Evolutionary conservation across 1,140 invertebrate species (phyloP), one percentile per base, ranked within the genome.

Genomic region (Thrips palmi): DNA sequence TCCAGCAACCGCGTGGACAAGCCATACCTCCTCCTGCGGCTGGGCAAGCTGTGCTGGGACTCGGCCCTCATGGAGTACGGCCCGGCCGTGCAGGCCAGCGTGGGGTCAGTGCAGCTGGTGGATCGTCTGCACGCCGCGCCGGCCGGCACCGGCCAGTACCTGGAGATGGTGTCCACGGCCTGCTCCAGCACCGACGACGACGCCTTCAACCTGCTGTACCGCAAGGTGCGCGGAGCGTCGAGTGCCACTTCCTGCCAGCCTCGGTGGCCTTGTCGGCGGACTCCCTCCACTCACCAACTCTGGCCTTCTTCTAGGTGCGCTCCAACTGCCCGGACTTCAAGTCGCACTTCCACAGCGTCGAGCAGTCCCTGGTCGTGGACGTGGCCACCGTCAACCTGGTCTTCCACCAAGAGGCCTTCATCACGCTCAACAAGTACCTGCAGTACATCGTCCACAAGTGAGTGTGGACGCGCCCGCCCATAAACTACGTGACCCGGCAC

Each of bases 271-370:
- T n/a, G n/a, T n/a, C n/a, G n/a, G n/a, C n/a, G n/a, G n/a, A n/a
- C 15, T 19, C 29, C 23, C 18, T 30, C 30, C 33, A n/a, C n/a
- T n/a, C n/a, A n/a, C n/a, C n/a, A n/a, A n/a, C n/a, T n/a, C n/a
- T n/a, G n/a, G n/a, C 35, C 36, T 41, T 42, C 38, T 47, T 49
- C 3, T 46, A 81, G 77, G 77, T 83, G 0, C 65, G 67, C 39
- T 73, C 79, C 0, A 69, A 77, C 42, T 87, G 83, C 55, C 80
- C 80, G 2, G 83, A 87, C 53, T 87, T 86, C 55, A 73, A 72
- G 45, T 68, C 68, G 0, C 72, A 81, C 47, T 87, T 85, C 49
- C 76, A 80, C 50, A 77, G 69, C 51, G 77, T 84, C 15, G 80
- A 85, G 52, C 75, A 81, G 47, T 78, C 76, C 1, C 52, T 82